phyloP scores from a whole-genome alignment of 2,113 vertebrate genomes.

The Bos indicus region DNA sequence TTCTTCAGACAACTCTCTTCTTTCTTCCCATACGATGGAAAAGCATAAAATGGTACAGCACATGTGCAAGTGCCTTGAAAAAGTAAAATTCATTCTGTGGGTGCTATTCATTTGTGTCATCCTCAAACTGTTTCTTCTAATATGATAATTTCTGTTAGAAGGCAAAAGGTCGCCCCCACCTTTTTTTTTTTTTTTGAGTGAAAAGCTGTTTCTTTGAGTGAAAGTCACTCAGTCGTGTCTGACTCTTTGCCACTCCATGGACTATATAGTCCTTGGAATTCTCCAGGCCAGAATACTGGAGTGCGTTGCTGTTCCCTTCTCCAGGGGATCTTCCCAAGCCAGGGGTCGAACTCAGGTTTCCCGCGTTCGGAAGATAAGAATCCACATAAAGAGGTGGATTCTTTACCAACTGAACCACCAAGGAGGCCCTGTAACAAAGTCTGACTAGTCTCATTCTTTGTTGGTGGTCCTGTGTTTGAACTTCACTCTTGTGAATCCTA shows the following conservation, averaged over 20 bases:
- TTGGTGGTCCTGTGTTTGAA: background rate
- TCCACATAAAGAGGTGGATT: background rate
- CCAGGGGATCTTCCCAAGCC: background rate
- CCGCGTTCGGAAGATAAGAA: rapidly evolving
- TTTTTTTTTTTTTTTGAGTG: too few relatives aligned
- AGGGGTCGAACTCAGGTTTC: background rate
- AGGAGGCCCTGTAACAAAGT: background rate
- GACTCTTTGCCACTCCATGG: too few relatives aligned
- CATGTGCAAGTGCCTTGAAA: background rate
- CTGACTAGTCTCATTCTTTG: background rate
- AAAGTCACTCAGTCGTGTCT: too few relatives aligned
- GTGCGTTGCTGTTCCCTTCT: background rate
- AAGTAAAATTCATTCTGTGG: background rate
- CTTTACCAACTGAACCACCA: background rate
- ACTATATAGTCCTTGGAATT: too few relatives aligned
- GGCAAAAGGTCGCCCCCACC: background rate
- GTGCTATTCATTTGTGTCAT: background rate
- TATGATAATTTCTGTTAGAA: background rate
- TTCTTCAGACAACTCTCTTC: background rate
- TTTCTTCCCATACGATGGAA: background rate
- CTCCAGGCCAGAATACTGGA: too few relatives aligned
- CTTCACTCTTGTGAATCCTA: background rate
- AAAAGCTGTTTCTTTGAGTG: too few relatives aligned
- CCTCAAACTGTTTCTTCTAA: background rate
- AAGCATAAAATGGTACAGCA: background rate